Evolutionary conservation across 2,113 vertebrate species (phyloP).

Genomic region (Cryptotis parvus): DNA sequence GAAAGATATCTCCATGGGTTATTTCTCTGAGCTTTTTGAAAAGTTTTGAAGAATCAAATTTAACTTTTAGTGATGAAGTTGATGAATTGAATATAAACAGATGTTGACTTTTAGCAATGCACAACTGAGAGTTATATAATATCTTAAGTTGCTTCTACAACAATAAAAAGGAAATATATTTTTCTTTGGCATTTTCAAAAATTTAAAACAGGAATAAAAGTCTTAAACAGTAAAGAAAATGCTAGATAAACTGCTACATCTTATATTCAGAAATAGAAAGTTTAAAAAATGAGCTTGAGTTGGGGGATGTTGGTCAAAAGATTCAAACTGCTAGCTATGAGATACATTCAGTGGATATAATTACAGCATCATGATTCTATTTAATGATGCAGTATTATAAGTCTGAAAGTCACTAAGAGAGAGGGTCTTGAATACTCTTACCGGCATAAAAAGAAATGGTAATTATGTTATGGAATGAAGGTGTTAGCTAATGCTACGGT

Average conservation of each 20-base stretch:
- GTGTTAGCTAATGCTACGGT: neutral
- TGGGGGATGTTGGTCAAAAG: neutral
- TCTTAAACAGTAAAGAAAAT: neutral
- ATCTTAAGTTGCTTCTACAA: neutral
- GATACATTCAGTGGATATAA: neutral
- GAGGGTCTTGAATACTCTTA: neutral
- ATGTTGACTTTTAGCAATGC: neutral
- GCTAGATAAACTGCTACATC: neutral
- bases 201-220: neutral
- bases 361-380: neutral
- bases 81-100: neutral
- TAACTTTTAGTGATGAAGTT: neutral
- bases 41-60: neutral
- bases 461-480: neutral
- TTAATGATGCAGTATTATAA: neutral
- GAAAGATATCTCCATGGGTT: neutral
- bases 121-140: neutral
- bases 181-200: neutral
- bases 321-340: neutral
- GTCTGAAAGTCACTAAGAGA: neutral
- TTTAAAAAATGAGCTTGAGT: conserved; percentile 13
- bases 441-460: neutral
- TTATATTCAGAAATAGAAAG: neutral
- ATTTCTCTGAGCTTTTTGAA: neutral
- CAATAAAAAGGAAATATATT: neutral